Evolutionary conservation across 1,140 invertebrate genomes (phyloP).

Genomic region (Penaeus indicus): DNA sequence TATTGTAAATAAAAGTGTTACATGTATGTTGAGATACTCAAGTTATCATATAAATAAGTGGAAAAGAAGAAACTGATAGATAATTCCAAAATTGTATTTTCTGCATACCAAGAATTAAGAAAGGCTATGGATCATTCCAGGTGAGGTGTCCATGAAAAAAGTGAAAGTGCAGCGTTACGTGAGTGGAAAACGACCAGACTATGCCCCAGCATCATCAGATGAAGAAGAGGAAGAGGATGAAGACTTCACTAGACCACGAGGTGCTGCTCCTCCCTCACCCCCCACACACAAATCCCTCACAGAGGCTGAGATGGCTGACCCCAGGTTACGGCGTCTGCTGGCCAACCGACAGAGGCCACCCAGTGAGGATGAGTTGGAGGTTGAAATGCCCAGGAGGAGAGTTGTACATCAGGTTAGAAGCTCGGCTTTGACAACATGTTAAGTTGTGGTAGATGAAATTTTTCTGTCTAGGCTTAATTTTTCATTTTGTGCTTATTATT

Average conservation of each 20-base stretch:
- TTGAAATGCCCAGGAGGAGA: slow-evolving; percentile 50
- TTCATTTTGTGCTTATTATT: too few species aligned
- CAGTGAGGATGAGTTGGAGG: slow-evolving; percentile 66
- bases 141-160: slow-evolving; percentile 95
- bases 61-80: too few species aligned
- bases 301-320: slow-evolving; percentile 68
- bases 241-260: slow-evolving; percentile 80
- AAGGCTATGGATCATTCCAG: slow-evolving; percentile 71
- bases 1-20: too few species aligned
- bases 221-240: slow-evolving; percentile 88
- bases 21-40: too few species aligned
- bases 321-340: slow-evolving; percentile 57
- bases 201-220: slow-evolving; percentile 84
- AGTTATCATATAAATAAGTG: too few species aligned
- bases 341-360: slow-evolving; percentile 35
- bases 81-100: background rate
- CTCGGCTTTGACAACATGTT: background rate
- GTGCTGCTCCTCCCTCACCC: slow-evolving; percentile 45
- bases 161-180: slow-evolving; percentile 95
- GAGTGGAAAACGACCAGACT: slow-evolving; percentile 93
- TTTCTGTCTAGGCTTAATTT: background rate
- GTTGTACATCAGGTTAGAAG: slow-evolving; percentile 43
- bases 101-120: background rate
- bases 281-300: slow-evolving; percentile 62
- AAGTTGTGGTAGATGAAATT: slow-evolving; percentile 9